Conservation (phyloP, 2,888 invertebrate species). For the Lysandra bellargus region DNA sequence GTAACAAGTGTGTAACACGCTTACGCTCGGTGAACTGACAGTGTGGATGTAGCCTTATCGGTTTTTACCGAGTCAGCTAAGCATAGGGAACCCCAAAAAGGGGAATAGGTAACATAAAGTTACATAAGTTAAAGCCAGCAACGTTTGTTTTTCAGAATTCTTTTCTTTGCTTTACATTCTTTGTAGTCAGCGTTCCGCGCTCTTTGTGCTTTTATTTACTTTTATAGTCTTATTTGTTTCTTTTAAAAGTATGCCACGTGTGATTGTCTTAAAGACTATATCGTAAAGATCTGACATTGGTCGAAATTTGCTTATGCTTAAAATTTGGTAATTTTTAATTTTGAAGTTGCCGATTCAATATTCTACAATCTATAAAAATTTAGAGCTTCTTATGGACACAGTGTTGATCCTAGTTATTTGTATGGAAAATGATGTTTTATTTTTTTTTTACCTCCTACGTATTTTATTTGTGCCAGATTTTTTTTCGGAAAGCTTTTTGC, state of each 20-base stretch:
- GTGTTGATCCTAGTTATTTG: too few relatives aligned
- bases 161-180: constrained; percentile 15
- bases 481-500: too few relatives aligned
- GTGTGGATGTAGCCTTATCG: neutral
- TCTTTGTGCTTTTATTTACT: constrained; percentile 14
- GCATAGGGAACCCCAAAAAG: neutral
- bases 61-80: neutral
- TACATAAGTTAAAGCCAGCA: constrained; percentile 6
- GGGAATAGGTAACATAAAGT: constrained; percentile 13
- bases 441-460: too few relatives aligned
- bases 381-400: too few relatives aligned
- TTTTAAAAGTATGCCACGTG: constrained; percentile 6
- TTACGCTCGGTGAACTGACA: too few relatives aligned
- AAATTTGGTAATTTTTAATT: too few relatives aligned
- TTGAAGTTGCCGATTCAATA: too few relatives aligned
- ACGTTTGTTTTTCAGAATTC: constrained; percentile 5
- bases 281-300: neutral
- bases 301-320: neutral
- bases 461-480: too few relatives aligned
- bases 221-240: constrained; percentile 14
- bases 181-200: constrained; percentile 5
- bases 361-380: too few relatives aligned
- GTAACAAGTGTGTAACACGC: too few relatives aligned
- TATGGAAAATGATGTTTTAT: too few relatives aligned
- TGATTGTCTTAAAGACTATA: neutral